Percentiles rank a stretch among this genome's conserved stretches.
Conservation (phyloP, 2,797 vertebrate species). For the Pristis pectinata region DNA sequence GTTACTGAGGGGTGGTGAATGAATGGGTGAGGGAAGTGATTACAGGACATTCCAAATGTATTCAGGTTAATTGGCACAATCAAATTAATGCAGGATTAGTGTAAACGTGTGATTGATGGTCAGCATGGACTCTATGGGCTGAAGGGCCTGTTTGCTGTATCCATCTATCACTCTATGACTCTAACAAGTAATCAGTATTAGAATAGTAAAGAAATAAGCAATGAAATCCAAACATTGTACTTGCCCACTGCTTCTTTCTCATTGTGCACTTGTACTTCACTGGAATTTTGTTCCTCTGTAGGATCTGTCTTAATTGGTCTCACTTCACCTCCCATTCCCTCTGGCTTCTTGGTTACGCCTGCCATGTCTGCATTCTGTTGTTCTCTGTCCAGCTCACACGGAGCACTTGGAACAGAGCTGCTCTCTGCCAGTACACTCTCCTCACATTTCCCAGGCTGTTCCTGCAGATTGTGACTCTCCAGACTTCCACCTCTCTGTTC, state of each 20-base stretch:
- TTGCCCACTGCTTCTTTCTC: neutral
- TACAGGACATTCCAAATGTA: neutral
- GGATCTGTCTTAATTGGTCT: neutral
- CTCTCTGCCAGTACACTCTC: neutral
- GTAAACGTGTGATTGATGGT: no score
- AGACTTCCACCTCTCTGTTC: neutral
- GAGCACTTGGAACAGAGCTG: neutral
- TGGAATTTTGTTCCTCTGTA: neutral
- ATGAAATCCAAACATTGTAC: neutral
- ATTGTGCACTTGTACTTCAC: neutral
- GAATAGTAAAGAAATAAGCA: neutral
- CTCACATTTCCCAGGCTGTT: neutral
- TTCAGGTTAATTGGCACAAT: no score
- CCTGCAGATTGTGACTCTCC: neutral
- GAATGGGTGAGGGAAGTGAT: neutral
- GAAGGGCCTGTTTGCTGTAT: no score
- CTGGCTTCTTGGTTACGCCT: neutral
- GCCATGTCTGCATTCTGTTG: neutral
- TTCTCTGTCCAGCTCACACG: neutral
- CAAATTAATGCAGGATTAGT: no score
- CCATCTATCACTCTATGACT: no score
- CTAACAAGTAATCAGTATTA: neutral
- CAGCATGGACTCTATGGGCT: no score
- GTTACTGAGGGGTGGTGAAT: no score
- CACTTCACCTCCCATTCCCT: neutral